Evolutionary conservation across 2,797 vertebrate genomes (phyloP).

Genomic region (Macrochelys suwanniensis): DNA sequence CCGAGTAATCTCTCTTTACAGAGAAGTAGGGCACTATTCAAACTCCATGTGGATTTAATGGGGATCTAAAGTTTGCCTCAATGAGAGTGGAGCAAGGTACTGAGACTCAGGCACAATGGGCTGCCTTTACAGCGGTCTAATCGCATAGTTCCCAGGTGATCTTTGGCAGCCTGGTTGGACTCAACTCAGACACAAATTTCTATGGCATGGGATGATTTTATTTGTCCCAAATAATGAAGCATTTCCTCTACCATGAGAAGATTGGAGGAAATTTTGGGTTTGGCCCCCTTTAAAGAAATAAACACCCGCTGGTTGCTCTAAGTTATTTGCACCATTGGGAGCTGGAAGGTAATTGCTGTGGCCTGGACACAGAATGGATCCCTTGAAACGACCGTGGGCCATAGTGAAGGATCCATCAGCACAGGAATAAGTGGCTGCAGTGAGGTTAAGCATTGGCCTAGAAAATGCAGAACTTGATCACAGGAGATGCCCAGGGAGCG

Average conservation of each 20-base stretch:
- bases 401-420: neutral
- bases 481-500: neutral
- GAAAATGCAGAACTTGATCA: neutral
- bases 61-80: neutral
- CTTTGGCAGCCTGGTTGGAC: neutral
- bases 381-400: neutral
- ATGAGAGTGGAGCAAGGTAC: neutral
- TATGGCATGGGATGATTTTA: neutral
- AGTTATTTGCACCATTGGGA: conserved; percentile 9
- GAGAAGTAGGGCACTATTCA: neutral
- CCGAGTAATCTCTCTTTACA: neutral
- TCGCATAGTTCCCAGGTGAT: neutral
- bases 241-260: neutral
- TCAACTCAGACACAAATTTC: neutral
- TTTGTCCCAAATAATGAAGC: neutral
- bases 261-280: too few relatives aligned
- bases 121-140: neutral
- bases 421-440: neutral
- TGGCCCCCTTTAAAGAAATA: too few relatives aligned
- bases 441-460: neutral
- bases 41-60: neutral
- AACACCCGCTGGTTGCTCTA: neutral
- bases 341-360: neutral
- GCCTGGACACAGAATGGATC: neutral
- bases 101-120: neutral